Conservation (phyloP, 2,888 invertebrate genomes). For the Apoda limacodes region DNA sequence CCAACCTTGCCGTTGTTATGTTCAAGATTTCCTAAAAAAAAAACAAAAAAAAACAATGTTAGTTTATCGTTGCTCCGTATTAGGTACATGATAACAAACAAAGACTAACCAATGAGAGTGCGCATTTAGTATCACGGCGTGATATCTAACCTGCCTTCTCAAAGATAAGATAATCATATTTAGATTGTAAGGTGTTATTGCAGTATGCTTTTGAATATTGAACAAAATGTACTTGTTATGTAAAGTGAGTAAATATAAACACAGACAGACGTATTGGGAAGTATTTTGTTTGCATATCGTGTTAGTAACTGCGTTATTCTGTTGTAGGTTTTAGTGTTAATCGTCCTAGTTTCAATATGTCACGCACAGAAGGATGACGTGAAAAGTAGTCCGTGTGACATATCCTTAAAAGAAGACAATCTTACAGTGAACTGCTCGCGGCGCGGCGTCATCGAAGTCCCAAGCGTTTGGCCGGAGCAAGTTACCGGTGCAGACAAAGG, state of each 20-base stretch:
- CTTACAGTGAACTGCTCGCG: conserved; percentile 55
- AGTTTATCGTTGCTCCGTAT: conserved; percentile 36
- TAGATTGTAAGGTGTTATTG: conserved; percentile 41
- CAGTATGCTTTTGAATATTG: conserved; percentile 46
- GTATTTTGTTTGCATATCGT: conserved; percentile 5
- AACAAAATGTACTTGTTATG: conserved; percentile 44
- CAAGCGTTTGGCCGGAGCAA: conserved; percentile 42
- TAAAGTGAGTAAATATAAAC: conserved; percentile 1
- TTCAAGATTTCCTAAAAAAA: conserved; percentile 70
- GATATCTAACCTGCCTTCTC: conserved; percentile 42
- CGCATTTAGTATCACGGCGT: conserved; percentile 39
- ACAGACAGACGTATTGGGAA: no score
- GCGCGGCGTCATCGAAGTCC: conserved; percentile 38
- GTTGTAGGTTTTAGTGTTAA: conserved; percentile 61
- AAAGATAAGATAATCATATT: conserved; percentile 56
- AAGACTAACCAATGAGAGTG: conserved; percentile 52
- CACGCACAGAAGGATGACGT: conserved; percentile 30
- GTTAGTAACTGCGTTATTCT: conserved; percentile 34
- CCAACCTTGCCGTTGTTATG: conserved; percentile 69
- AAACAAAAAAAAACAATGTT: conserved; percentile 34
- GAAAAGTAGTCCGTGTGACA: conserved; percentile 38
- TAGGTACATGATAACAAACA: conserved; percentile 47
- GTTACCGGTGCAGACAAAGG: conserved; percentile 42
- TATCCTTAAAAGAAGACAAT: conserved; percentile 39
- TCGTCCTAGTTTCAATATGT: conserved; percentile 46